A percentile compares a stretch with the other conserved stretches of the same genome.
phyloP scores from a whole-genome alignment of 92 coral and sea anemone species.

The Porites evermanni region DNA sequence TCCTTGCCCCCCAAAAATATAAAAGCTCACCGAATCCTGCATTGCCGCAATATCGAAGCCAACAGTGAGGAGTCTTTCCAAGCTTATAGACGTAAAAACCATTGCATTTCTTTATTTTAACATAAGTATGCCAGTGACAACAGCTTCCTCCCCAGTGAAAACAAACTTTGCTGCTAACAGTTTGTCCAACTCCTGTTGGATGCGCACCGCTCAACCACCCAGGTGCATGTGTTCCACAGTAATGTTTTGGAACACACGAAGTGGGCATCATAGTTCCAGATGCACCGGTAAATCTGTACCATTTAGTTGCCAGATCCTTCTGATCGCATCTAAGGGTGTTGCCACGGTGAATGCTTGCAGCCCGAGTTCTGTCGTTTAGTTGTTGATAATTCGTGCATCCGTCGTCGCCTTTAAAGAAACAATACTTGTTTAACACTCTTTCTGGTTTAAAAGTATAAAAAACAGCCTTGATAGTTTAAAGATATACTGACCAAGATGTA shows the following conservation, averaged over 20 bases:
- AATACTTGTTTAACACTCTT: background rate
- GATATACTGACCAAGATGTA: too few relatives aligned
- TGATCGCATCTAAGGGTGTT: slow-evolving; percentile 39
- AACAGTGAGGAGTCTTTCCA: slow-evolving; percentile 43
- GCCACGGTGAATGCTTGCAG: slow-evolving; percentile 30
- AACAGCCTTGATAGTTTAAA: too few relatives aligned
- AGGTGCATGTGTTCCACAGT: slow-evolving; percentile 67
- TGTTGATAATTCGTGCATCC: slow-evolving; percentile 17
- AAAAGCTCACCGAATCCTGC: slow-evolving; percentile 28
- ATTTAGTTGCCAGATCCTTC: slow-evolving; percentile 24
- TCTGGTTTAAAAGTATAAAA: too few relatives aligned
- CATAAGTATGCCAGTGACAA: slow-evolving; percentile 33
- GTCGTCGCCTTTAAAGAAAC: background rate
- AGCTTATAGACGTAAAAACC: slow-evolving; percentile 58
- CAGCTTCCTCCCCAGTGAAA: slow-evolving; percentile 44
- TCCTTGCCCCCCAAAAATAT: too few relatives aligned
- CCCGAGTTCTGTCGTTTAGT: slow-evolving; percentile 26
- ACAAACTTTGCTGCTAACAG: slow-evolving; percentile 51
- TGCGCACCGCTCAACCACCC: slow-evolving; percentile 57
- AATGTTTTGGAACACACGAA: slow-evolving; percentile 45
- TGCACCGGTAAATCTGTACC: slow-evolving; percentile 67
- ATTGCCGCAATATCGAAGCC: slow-evolving; percentile 64
- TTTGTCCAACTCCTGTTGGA: slow-evolving; percentile 45
- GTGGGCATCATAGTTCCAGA: slow-evolving; percentile 63
- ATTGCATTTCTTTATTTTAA: slow-evolving; percentile 53